Base-by-base conservation (phyloP, 2,113 vertebrate species). In the Symphodus melops region DNA sequence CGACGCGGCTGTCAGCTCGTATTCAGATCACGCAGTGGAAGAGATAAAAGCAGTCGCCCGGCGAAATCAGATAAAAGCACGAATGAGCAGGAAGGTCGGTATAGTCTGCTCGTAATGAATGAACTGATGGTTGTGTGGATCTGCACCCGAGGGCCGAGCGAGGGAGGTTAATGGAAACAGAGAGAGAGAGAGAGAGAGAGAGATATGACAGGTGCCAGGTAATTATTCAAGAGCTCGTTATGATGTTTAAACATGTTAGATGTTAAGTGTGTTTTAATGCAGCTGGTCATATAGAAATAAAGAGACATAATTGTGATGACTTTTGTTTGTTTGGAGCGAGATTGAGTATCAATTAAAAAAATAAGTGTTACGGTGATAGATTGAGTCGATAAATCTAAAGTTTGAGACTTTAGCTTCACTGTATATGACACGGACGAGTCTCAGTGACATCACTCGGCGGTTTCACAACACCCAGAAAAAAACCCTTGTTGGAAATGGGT, bases 31-130 rank as follows among this genome's bases (percentile, higher is more conserved):
- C 69, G 23, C 59, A 33, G 64, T 13, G 72, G 41, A 77, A 36
- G 2, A 80, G 21, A 53, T 67, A 13, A 6, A 51, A 41, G 16
- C 42, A 37, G 33, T 0, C 0, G 20, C 19, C 39, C 21, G 20
- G 21, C 36, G 9, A 60, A 60, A 70, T 55, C 65, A 56, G 65
- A 75, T 66, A 33, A 72, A 54, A 55, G 28, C 23, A 46, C 56
- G 58, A 73, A 72, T 19, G 54, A 54, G 23, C 57, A 58, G 51
- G 53, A 54, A 36, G 46, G 56, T 71, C 52, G 33, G 41, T 1
- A 4, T 1, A 4, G 41, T 28, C 23, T 51, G 3, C 9, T 51
- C 37, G 10, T n/a, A 23, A 61, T 49, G 51, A 83, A 48, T 59
- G 51, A 44, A 28, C 58, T 41, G 25, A 39, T 6, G 46, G 46